phyloP scores from a whole-genome alignment of 1,140 invertebrate species.

The Sminthurinus signatus region DNA sequence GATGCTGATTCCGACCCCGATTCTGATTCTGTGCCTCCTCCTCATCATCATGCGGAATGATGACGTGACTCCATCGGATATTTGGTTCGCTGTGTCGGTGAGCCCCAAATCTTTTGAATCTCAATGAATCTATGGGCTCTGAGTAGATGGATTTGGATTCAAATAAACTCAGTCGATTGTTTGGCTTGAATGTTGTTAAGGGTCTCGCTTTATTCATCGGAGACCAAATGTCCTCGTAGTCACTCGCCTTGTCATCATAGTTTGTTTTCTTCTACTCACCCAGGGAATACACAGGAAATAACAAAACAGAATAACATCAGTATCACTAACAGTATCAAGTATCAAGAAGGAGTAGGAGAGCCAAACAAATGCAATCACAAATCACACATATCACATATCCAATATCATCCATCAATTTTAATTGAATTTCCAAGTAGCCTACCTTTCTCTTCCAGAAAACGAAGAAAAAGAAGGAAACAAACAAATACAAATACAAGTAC shows the following conservation, averaged over 20 bases:
- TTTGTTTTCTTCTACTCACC: slow-evolving; percentile 38
- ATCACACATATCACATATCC: not conserved
- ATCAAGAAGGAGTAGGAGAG: no score
- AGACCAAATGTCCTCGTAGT: slow-evolving; percentile 89
- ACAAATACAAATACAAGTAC: no score
- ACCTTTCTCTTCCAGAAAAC: no score
- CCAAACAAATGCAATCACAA: not conserved
- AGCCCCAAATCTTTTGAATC: slow-evolving; percentile 30
- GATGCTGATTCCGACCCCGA: no score
- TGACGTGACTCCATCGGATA: slow-evolving; percentile 31
- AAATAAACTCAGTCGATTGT: slow-evolving; percentile 17
- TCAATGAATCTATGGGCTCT: slow-evolving; percentile 38
- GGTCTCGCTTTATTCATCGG: slow-evolving; percentile 14
- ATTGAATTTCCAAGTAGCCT: not conserved
- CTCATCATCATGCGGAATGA: not conserved
- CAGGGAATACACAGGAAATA: slow-evolving; percentile 14
- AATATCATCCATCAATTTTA: slow-evolving; percentile 5
- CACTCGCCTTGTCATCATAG: slow-evolving; percentile 72
- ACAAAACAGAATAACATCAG: no score
- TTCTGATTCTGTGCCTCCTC: no score
- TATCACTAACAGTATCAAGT: no score
- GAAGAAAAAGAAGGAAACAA: no score
- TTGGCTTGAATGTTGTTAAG: slow-evolving; percentile 13
- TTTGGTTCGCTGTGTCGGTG: slow-evolving; percentile 40
- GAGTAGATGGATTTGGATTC: slow-evolving; percentile 34